Conservation (phyloP, 2,113 vertebrate genomes). For the Hoplias malabaricus region DNA sequence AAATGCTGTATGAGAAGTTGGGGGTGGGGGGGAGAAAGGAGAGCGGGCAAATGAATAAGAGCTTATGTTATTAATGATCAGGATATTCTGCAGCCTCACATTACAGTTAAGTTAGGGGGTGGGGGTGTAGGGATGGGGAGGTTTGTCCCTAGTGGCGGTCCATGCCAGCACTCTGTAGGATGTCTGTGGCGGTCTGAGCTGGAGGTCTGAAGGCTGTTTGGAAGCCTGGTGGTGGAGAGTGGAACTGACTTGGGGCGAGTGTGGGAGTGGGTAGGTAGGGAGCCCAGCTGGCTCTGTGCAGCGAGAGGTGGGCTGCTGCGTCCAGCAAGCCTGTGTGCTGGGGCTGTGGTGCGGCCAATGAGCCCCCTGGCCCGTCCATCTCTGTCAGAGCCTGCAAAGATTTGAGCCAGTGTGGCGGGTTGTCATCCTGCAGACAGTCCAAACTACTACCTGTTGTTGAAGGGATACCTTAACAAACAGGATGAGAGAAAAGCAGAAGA, state of each 20-base stretch:
- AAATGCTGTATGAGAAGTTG: constrained; percentile 47
- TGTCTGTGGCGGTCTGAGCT: constrained; percentile 96
- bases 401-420: constrained; percentile 99
- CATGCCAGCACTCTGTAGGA: constrained; percentile 97
- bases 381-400: constrained; percentile 98
- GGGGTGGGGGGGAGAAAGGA: constrained; percentile 50
- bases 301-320: constrained; percentile 77
- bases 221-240: constrained; percentile 97
- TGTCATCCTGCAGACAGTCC: constrained; percentile 98
- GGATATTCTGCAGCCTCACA: constrained; percentile 83
- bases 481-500: neutral
- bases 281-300: constrained; percentile 97
- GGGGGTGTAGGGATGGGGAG: constrained; percentile 24
- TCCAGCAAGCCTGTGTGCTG: constrained; percentile 79
- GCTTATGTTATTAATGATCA: constrained; percentile 78
- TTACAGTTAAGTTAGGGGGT: constrained; percentile 56
- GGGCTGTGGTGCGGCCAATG: constrained; percentile 78
- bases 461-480: constrained; percentile 83
- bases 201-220: constrained; percentile 98
- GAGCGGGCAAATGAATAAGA: constrained; percentile 77
- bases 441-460: constrained; percentile 91
- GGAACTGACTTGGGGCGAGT: constrained; percentile 87
- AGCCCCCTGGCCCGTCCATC: constrained; percentile 87
- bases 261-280: constrained; percentile 85
- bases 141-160: constrained; percentile 91